Base-by-base conservation (phyloP, 2,888 invertebrate species). In the Scelioninae gen. 1 region DNA sequence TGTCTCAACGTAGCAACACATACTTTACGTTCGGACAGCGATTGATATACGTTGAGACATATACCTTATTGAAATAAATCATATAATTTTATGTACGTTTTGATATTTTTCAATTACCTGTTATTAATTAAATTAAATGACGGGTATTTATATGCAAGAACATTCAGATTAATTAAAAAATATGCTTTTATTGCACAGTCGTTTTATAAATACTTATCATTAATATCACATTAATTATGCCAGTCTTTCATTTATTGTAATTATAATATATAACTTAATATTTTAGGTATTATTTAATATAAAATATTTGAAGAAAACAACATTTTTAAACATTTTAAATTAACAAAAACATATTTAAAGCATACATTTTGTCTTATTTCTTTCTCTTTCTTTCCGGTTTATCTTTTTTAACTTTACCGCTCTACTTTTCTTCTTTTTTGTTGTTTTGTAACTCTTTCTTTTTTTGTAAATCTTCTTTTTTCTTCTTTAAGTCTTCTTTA, bases 41-140 rank as follows among this genome's bases (percentile, higher is more conserved):
- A 11, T 43, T 43, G 43, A 43, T 43, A 11, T n/a, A 43, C 43
- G 43, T 43, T 43, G 43, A 43, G 43, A 43, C 43, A 43, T n/a
- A 43, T 43, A 43, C 43, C 6, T 43, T 43, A 43, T 43, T 6
- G 43, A 43, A 43, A 10, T 43, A 43, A 43, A 5, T 43, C 4
- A 9, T 43, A 43, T 43, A 43, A 43, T 11, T 43, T 6, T 43
- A 43, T 43, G 43, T 43, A 43, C 43, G 6, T 43, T 43, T 43
- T 43, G 43, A 43, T 43, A 43, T 43, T 43, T 43, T 8, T 43
- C 43, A 43, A 43, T 43, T 7, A 43, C 11, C 11, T 43, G 11
- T 43, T 43, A 11, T 43, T 11, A 43, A 43, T n/a, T n/a, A n/a
- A 43, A 43, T 7, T 43, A 43, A 43, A 43, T 43, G 43, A 43